phyloP scores from a whole-genome alignment of 2,797 vertebrate species.

The Sarcoramphus papa region DNA sequence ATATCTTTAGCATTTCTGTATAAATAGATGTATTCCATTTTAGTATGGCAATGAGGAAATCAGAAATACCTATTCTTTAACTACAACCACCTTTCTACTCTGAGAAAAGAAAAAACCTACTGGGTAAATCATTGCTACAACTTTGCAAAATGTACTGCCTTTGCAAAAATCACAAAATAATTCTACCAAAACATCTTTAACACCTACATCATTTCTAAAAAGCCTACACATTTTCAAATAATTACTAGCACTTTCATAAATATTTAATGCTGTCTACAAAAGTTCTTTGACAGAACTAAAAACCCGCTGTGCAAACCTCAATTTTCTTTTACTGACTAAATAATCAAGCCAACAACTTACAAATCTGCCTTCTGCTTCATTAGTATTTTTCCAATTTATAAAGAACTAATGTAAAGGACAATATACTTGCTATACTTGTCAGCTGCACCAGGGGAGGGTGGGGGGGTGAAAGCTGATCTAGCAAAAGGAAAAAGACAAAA shows the following conservation, averaged over 20 bases:
- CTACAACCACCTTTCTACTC: neutral
- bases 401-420: neutral
- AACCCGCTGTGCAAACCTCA: neutral
- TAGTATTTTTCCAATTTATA: neutral
- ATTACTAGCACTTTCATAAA: constrained; percentile 14
- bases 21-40: neutral
- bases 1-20: neutral
- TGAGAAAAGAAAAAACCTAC: neutral
- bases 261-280: constrained; percentile 14
- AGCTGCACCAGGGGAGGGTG: neutral
- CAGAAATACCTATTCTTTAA: neutral
- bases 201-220: neutral
- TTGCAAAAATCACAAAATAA: constrained; percentile 1
- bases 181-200: constrained; percentile 3
- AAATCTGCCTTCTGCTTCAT: neutral
- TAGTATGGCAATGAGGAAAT: neutral
- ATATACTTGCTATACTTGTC: neutral
- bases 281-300: constrained; percentile 17
- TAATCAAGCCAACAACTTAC: neutral
- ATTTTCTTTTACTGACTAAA: neutral
- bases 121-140: neutral
- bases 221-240: constrained; percentile 30
- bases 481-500: neutral
- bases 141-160: neutral
- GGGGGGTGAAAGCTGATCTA: neutral